phyloP scores from a whole-genome alignment of 53 echinoderm and acorn worm genomes.

The Paelopatides confundens region DNA sequence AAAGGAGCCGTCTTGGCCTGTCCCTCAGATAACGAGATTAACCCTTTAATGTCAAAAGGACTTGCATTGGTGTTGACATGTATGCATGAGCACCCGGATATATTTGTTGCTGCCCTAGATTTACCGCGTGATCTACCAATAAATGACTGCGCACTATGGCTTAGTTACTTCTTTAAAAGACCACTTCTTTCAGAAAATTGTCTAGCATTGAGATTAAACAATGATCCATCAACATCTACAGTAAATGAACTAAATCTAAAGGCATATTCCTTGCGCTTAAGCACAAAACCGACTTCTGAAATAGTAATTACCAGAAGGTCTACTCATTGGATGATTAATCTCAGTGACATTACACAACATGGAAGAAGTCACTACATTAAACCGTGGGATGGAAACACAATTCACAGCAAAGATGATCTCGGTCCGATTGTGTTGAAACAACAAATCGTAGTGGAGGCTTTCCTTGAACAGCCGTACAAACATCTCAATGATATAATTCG shows the following conservation, averaged over 20 bases:
- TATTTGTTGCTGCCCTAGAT: constrained; percentile 40
- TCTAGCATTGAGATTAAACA: background rate
- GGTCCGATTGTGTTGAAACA: too few relatives aligned
- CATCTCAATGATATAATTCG: too few relatives aligned
- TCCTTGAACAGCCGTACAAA: too few relatives aligned
- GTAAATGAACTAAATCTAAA: background rate
- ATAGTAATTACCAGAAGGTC: background rate
- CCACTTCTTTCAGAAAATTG: background rate
- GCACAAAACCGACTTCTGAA: background rate
- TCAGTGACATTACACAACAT: background rate
- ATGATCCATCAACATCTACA: background rate
- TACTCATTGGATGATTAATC: background rate
- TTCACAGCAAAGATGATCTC: too few relatives aligned
- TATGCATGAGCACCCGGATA: constrained; percentile 63
- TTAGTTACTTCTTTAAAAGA: background rate
- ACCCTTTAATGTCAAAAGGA: constrained; percentile 51
- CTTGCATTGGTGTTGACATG: constrained; percentile 20
- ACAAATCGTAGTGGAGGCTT: too few relatives aligned
- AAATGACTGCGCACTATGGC: background rate
- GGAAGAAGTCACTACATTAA: background rate
- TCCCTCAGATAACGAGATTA: constrained; percentile 11
- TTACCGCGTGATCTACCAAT: constrained; percentile 3
- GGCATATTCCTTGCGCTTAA: background rate
- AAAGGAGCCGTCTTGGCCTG: background rate
- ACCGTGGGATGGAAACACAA: background rate